Conservation (phyloP, 2,888 invertebrate species). For the Chaitophorus viminalis region DNA sequence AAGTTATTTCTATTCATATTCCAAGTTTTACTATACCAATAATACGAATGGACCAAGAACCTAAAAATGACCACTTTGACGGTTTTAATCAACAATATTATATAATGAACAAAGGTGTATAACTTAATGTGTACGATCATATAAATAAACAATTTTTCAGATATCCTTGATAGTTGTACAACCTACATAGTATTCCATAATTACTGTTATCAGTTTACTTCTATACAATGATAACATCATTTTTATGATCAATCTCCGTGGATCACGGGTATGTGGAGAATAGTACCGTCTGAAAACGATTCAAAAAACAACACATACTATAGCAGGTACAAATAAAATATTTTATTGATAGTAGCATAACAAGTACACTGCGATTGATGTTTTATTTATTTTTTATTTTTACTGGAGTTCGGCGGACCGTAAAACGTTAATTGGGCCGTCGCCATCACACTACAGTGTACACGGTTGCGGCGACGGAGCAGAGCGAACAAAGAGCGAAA, state of each 20-base stretch:
- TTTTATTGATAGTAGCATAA: background rate
- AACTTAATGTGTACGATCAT: too few relatives aligned
- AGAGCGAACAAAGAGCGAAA: slow-evolving; percentile 42
- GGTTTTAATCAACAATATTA: too few relatives aligned
- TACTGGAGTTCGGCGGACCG: background rate
- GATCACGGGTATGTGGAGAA: background rate
- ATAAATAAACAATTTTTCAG: too few relatives aligned
- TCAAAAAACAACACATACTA: background rate
- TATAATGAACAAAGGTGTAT: too few relatives aligned
- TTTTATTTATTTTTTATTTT: background rate
- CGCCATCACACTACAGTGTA: background rate
- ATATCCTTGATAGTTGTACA: too few relatives aligned
- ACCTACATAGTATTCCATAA: too few relatives aligned
- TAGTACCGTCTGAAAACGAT: background rate
- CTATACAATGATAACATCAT: too few relatives aligned
- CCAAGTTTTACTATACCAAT: too few relatives aligned
- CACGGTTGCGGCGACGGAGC: background rate
- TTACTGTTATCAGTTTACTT: too few relatives aligned
- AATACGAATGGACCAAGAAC: too few relatives aligned
- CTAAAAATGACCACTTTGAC: too few relatives aligned
- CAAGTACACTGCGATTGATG: background rate
- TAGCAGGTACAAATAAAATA: background rate
- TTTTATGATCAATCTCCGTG: background rate
- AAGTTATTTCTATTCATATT: too few relatives aligned
- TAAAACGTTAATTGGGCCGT: slow-evolving; percentile 53